These are phyloP conservation scores for Karalla daura DNA, from an alignment of 2,797 vertebrate species.

Conservation along the genomic window DNA sequence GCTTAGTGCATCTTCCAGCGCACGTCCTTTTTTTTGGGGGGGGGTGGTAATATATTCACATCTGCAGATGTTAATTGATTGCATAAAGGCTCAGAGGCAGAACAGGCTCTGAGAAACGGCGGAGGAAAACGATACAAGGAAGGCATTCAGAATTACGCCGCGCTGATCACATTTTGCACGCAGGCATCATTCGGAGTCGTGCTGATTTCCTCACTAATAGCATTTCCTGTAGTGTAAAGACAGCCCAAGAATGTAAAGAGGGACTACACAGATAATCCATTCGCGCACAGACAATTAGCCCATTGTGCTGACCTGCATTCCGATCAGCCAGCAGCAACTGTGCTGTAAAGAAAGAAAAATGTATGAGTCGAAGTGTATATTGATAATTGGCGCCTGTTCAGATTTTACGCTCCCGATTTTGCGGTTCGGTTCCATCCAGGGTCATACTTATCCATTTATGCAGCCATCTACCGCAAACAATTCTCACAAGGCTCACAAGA, in stretches of 20 bases:
- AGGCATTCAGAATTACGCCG: conserved; percentile 10
- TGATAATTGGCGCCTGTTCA: conserved; percentile 15
- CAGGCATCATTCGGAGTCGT: conserved; percentile 11
- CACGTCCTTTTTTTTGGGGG: not conserved
- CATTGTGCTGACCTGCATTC: conserved; percentile 21
- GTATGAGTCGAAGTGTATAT: not conserved
- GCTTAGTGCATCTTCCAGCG: conserved; percentile 4
- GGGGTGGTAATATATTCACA: no score
- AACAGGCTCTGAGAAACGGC: not conserved
- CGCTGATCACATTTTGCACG: conserved; percentile 42
- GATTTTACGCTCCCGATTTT: conserved; percentile 11
- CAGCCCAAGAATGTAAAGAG: not conserved
- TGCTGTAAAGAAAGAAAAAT: not conserved
- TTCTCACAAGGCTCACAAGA: not conserved
- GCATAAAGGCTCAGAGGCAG: no score
- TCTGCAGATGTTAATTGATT: conserved; percentile 3
- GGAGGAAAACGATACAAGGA: conserved; percentile 23
- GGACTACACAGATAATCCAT: not conserved
- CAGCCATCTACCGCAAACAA: not conserved
- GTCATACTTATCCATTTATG: not conserved
- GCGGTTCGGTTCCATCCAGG: not conserved
- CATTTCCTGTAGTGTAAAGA: conserved; percentile 25
- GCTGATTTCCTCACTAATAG: conserved; percentile 30
- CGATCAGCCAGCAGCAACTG: not conserved
- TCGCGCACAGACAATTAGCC: conserved; percentile 5